Percentiles rank a stretch among this genome's conserved stretches.
Evolutionary conservation across 2,113 vertebrate genomes (phyloP).

Genomic region (Tympanuchus pallidicinctus): DNA sequence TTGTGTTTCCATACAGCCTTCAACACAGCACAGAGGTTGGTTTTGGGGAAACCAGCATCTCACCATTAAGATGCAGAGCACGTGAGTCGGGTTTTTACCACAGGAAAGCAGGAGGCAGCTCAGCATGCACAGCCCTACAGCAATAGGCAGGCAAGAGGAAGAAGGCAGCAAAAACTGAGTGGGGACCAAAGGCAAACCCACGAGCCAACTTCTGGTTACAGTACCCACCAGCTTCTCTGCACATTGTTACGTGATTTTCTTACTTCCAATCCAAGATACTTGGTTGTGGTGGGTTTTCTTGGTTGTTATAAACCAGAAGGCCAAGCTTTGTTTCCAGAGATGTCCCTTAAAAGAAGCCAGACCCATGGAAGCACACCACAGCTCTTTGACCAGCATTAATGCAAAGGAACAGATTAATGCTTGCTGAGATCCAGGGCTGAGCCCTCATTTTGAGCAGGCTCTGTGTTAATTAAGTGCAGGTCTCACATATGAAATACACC

Average conservation of each 20-base stretch:
- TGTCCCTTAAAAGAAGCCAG: not conserved
- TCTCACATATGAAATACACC: not conserved
- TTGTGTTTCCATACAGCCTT: not conserved
- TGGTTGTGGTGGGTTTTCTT: no score
- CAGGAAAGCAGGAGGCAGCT: not conserved
- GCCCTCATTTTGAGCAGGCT: not conserved
- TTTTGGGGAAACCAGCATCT: not conserved
- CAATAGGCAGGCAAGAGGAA: not conserved
- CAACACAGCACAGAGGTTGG: fast-evolving
- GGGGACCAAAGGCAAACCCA: not conserved
- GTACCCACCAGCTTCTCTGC: not conserved
- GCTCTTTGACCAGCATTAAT: not conserved
- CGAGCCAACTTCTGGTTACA: fast-evolving
- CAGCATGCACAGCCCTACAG: not conserved
- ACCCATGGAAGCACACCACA: fast-evolving
- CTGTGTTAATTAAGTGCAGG: not conserved
- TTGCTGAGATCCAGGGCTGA: not conserved
- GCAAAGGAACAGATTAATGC: fast-evolving
- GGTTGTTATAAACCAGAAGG: no score
- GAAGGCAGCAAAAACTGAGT: not conserved
- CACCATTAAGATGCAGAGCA: fast-evolving
- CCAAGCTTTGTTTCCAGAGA: not conserved
- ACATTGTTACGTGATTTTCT: fast-evolving
- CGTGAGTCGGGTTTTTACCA: not conserved
- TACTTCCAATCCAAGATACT: not conserved